These are phyloP conservation scores for Elmis aenea DNA, from an alignment of 2,888 invertebrate genomes.

Conservation along the genomic window DNA sequence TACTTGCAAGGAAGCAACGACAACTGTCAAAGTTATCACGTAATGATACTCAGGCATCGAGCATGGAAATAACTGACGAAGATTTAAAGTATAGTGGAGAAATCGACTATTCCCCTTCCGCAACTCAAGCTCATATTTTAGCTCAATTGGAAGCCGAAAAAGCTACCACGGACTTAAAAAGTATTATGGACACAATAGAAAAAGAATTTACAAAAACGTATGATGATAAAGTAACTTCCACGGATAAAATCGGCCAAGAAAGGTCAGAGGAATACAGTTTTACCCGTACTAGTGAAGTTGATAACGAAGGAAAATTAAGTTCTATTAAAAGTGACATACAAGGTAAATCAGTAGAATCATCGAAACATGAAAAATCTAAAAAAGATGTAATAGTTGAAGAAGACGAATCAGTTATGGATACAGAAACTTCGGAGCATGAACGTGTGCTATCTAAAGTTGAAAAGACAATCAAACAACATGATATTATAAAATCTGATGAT, in stretches of 20 bases:
- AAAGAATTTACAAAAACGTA: conserved; percentile 27
- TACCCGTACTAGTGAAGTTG: conserved; percentile 8
- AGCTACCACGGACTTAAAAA: conserved; percentile 44
- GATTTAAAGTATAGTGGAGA: conserved; percentile 68
- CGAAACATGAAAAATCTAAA: conserved; percentile 35
- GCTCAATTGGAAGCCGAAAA: conserved; percentile 48
- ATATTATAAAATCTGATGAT: conserved; percentile 21
- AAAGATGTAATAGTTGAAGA: conserved; percentile 35
- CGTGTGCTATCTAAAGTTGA: conserved; percentile 16
- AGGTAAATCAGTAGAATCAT: conserved; percentile 30
- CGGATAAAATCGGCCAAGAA: conserved; percentile 35
- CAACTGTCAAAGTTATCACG: conserved; percentile 44
- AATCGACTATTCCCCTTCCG: conserved; percentile 61
- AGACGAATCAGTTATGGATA: conserved; percentile 34
- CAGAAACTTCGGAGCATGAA: conserved; percentile 28
- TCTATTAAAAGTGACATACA: conserved; percentile 32
- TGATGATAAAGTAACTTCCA: conserved; percentile 31
- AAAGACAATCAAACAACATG: conserved; percentile 28
- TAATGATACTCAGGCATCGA: conserved; percentile 50
- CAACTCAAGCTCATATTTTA: conserved; percentile 39
- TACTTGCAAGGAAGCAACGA: conserved; percentile 47
- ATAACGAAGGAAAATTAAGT: conserved; percentile 32
- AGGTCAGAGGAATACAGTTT: conserved; percentile 15
- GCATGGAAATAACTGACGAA: conserved; percentile 58
- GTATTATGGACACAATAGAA: conserved; percentile 29